Conservation (phyloP, 2,113 vertebrate genomes). For the Sinocyclocheilus grahami region DNA sequence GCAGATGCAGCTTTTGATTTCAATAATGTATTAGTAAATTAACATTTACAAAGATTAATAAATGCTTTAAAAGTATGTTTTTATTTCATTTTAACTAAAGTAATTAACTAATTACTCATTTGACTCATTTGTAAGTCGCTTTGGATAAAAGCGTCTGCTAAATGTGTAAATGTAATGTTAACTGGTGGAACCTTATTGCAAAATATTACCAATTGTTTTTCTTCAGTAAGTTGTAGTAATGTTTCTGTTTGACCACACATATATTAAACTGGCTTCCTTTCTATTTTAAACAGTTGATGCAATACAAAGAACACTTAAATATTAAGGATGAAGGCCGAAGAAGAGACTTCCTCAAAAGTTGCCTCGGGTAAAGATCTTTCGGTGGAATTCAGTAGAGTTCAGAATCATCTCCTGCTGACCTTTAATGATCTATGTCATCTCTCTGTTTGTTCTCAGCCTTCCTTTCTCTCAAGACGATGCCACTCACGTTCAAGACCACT, state of each 20-base stretch:
- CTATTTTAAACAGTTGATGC: constrained; percentile 79
- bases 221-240: neutral
- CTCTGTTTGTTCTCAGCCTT: constrained; percentile 74
- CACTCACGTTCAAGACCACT: constrained; percentile 90
- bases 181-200: no score
- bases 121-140: no score
- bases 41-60: neutral
- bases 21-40: neutral
- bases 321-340: constrained; percentile 85
- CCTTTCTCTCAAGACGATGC: constrained; percentile 88
- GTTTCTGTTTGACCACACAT: neutral
- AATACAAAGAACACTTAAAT: constrained; percentile 89
- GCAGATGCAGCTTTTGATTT: no score
- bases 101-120: no score
- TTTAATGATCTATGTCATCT: neutral
- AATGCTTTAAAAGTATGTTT: no score
- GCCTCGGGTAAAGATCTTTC: constrained; percentile 80
- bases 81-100: neutral
- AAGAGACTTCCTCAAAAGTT: constrained; percentile 91
- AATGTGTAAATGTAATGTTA: no score
- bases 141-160: no score
- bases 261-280: constrained; percentile 29
- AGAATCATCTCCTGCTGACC: neutral
- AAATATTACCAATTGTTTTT: neutral
- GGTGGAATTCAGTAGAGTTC: neutral